phyloP scores from a whole-genome alignment of 2,888 invertebrate species.

The Liposcelis brunnea region DNA sequence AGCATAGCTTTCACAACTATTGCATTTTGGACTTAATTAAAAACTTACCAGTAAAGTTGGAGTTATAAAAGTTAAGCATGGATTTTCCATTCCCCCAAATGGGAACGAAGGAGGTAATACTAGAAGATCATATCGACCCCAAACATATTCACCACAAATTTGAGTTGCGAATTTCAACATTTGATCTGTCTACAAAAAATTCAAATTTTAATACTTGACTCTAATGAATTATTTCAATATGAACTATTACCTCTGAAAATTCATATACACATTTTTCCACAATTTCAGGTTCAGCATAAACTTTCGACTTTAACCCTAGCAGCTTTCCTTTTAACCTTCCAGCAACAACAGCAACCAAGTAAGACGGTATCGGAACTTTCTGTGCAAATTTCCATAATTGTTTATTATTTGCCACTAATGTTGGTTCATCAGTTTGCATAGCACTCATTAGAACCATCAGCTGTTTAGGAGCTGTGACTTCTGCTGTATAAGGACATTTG shows the following conservation, averaged over 20 bases:
- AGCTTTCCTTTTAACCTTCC: constrained; percentile 58
- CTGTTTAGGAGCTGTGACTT: constrained; percentile 50
- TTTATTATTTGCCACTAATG: constrained; percentile 22
- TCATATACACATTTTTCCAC: constrained; percentile 73
- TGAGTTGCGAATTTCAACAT: constrained; percentile 68
- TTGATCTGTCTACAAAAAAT: constrained; percentile 39
- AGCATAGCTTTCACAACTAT: not conserved
- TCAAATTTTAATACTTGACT: not conserved
- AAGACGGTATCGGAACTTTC: constrained; percentile 71
- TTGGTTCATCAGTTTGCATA: constrained; percentile 33
- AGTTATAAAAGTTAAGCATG: constrained; percentile 87
- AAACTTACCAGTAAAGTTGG: constrained; percentile 65
- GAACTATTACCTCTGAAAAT: constrained; percentile 45
- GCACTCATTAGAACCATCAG: constrained; percentile 84
- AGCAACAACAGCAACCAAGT: constrained; percentile 76
- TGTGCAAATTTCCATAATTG: constrained; percentile 38
- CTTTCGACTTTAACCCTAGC: constrained; percentile 62
- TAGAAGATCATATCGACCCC: constrained; percentile 77
- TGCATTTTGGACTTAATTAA: not conserved
- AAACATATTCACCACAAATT: constrained; percentile 75
- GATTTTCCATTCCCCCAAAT: constrained; percentile 96
- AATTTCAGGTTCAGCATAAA: constrained; percentile 79
- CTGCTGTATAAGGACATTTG: constrained; percentile 68
- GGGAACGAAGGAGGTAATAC: constrained; percentile 89
- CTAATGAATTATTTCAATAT: not conserved